phyloP scores from a whole-genome alignment of 2,113 vertebrate genomes.

The Pedetes capensis region DNA sequence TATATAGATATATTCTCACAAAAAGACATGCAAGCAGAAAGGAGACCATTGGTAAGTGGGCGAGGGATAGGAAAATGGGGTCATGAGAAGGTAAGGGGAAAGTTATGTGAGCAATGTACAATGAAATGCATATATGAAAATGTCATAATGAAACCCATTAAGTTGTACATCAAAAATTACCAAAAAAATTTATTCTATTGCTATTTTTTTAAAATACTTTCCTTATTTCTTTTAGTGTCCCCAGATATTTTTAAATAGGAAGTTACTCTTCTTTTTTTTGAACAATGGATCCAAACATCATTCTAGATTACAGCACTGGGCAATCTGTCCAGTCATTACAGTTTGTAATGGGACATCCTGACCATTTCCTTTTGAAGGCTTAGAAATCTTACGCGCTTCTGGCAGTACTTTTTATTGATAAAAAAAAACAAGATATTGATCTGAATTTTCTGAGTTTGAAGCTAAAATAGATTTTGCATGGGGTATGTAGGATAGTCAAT shows the following conservation, averaged over 20 bases:
- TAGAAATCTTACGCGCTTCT: not conserved
- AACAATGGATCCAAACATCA: not conserved
- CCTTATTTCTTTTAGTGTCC: not conserved
- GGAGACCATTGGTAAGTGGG: too few species aligned
- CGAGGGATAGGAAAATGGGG: too few species aligned
- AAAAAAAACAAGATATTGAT: not conserved
- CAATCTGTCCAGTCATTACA: not conserved
- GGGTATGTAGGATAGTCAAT: not conserved
- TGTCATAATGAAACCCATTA: too few species aligned
- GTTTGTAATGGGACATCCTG: not conserved
- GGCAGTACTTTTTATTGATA: not conserved
- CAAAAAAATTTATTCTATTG: too few species aligned
- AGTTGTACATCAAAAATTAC: too few species aligned
- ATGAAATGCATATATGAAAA: too few species aligned
- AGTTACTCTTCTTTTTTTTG: too few species aligned
- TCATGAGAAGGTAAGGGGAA: too few species aligned
- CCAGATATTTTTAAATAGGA: not conserved
- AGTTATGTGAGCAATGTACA: too few species aligned
- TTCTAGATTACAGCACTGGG: not conserved
- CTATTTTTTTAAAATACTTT: too few species aligned
- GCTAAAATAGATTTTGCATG: slow-evolving; percentile 18
- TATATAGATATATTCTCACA: too few species aligned
- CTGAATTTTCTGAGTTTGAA: slow-evolving; percentile 24
- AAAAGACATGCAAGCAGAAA: too few species aligned
- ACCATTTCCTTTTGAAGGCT: not conserved